These are phyloP conservation scores for Melanotus villosus DNA, from an alignment of 2,888 invertebrate species.

Conservation along the genomic window DNA sequence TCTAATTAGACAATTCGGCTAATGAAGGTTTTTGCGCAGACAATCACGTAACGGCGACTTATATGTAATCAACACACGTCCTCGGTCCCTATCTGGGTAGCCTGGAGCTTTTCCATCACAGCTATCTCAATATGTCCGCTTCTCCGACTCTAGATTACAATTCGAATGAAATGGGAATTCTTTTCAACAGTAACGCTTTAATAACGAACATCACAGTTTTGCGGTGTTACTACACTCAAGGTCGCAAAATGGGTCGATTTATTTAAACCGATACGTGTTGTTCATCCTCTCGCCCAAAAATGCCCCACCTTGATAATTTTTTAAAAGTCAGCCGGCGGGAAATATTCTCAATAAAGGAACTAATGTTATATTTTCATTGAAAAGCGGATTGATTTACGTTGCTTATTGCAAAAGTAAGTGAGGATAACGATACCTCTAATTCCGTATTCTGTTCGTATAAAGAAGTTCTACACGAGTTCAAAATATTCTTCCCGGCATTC, in stretches of 20 bases:
- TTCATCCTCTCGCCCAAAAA: too few species aligned
- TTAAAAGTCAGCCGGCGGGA: too few species aligned
- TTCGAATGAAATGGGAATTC: slow-evolving; percentile 10
- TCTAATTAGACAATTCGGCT: slow-evolving; percentile 24
- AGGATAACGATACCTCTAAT: slow-evolving; percentile 19
- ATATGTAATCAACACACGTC: slow-evolving; percentile 30
- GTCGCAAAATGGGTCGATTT: not conserved
- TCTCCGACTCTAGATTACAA: not conserved
- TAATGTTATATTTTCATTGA: not conserved
- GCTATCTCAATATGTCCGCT: slow-evolving; percentile 28
- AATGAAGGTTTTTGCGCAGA: slow-evolving; percentile 20
- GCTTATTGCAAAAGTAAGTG: slow-evolving; percentile 2
- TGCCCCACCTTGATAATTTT: too few species aligned
- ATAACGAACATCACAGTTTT: not conserved
- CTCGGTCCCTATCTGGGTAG: slow-evolving; percentile 17
- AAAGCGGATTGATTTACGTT: not conserved
- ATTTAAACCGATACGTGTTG: too few species aligned
- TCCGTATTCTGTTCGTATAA: slow-evolving; percentile 21
- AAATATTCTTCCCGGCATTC: slow-evolving; percentile 24
- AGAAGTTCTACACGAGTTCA: slow-evolving; percentile 13
- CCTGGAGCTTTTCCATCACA: slow-evolving; percentile 25
- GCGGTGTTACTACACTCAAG: not conserved
- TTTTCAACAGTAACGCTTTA: slow-evolving; percentile 8
- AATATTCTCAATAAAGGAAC: too few species aligned
- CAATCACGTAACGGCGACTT: slow-evolving; percentile 27